Conservation (phyloP, 2,888 invertebrate genomes). For the Maniola hyperantus region DNA sequence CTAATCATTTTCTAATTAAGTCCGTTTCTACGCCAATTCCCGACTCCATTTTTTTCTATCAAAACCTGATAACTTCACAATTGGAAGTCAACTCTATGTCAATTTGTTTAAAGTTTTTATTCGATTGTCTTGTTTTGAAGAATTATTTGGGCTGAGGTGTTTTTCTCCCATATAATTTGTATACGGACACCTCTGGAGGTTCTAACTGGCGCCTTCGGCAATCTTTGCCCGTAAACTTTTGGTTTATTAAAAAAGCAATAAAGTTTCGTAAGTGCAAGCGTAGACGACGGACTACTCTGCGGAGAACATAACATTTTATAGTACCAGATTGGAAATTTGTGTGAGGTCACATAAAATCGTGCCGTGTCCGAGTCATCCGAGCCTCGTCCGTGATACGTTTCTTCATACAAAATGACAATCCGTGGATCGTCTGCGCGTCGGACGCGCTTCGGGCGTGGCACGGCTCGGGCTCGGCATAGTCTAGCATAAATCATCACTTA, state of each 20-base stretch:
- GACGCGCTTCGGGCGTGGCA: too few species aligned
- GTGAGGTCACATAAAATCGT: too few species aligned
- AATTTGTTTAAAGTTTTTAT: conserved; percentile 42
- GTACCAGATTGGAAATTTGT: too few species aligned
- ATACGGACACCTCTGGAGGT: conserved; percentile 75
- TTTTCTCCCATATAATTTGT: conserved; percentile 75
- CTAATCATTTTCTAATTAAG: conserved; percentile 80
- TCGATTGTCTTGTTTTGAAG: conserved; percentile 47
- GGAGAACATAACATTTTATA: too few species aligned
- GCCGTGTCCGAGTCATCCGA: too few species aligned
- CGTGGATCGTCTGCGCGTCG: too few species aligned
- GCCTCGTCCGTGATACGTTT: too few species aligned
- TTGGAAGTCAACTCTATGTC: conserved; percentile 47
- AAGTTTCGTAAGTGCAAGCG: conserved; percentile 11
- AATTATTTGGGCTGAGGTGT: conserved; percentile 73
- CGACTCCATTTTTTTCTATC: conserved; percentile 42
- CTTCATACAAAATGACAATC: too few species aligned
- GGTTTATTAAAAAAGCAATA: conserved; percentile 19
- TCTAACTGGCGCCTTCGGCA: conserved; percentile 73
- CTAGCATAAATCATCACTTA: too few species aligned
- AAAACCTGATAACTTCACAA: conserved; percentile 32
- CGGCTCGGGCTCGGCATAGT: too few species aligned
- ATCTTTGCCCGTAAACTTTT: conserved; percentile 39
- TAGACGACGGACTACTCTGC: background rate
- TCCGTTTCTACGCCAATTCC: conserved; percentile 79